Evolutionary conservation across 2,888 invertebrate genomes (phyloP).

Genomic region (Tethea ocularis): DNA sequence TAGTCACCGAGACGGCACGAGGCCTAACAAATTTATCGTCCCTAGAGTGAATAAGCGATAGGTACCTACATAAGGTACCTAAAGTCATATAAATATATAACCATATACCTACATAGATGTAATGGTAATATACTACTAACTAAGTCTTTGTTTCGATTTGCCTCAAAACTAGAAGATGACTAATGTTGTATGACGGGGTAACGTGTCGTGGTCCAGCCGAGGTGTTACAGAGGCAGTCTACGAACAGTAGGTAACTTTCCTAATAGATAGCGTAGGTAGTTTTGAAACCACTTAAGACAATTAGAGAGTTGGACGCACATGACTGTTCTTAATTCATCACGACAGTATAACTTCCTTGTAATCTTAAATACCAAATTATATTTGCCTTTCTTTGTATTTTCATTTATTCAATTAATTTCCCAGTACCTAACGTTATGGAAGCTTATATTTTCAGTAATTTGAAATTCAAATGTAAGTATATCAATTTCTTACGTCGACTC

Average conservation of each 20-base stretch:
- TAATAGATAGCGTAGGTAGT: constrained; percentile 66
- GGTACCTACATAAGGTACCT: constrained; percentile 10
- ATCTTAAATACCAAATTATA: constrained; percentile 26
- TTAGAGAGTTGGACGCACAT: constrained; percentile 65
- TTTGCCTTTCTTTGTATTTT: constrained; percentile 24
- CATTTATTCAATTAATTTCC: constrained; percentile 24
- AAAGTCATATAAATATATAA: not conserved
- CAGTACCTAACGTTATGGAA: constrained; percentile 23
- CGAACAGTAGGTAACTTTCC: constrained; percentile 63
- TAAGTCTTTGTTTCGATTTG: constrained; percentile 64
- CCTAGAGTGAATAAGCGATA: constrained; percentile 19
- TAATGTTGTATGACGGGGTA: constrained; percentile 68
- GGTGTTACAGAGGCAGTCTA: constrained; percentile 41
- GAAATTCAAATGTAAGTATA: constrained; percentile 41
- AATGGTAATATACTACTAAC: too few relatives aligned
- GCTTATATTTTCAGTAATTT: constrained; percentile 35
- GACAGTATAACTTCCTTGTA: constrained; percentile 55
- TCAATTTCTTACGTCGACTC: constrained; percentile 34
- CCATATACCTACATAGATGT: constrained; percentile 24
- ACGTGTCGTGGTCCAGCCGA: constrained; percentile 25
- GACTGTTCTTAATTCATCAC: constrained; percentile 65
- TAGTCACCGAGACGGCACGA: not conserved
- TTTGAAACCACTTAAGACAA: constrained; percentile 73
- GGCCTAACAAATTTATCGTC: not conserved
- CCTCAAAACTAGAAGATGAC: constrained; percentile 52